A percentile compares a stretch with the other conserved stretches of the same genome.
Evolutionary conservation across 2,888 invertebrate species (phyloP).

Genomic region (Salpingus planirostris): DNA sequence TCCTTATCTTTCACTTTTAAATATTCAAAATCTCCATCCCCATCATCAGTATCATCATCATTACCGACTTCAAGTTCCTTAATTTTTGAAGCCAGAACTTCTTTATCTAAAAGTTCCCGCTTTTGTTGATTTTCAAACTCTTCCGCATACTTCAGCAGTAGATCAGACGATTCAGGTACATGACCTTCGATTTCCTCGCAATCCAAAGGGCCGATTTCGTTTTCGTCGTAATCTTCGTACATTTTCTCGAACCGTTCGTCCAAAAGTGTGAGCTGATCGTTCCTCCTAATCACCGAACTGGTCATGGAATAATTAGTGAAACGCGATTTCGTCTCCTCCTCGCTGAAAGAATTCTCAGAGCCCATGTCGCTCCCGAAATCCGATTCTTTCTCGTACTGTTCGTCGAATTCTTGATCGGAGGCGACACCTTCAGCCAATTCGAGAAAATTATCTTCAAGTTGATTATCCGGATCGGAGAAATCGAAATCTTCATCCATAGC

Average conservation of each 20-base stretch:
- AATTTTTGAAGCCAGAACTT: constrained; percentile 27
- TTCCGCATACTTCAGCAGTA: constrained; percentile 62
- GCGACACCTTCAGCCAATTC: constrained; percentile 62
- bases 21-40: constrained; percentile 51
- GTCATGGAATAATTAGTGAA: constrained; percentile 93
- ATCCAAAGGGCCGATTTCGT: constrained; percentile 82
- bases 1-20: constrained; percentile 55
- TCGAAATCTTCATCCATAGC: constrained; percentile 91
- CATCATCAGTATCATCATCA: constrained; percentile 30
- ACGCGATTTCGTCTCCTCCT: constrained; percentile 75
- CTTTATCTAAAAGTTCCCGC: constrained; percentile 49
- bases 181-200: constrained; percentile 82
- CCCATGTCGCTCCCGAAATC: constrained; percentile 35
- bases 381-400: constrained; percentile 29
- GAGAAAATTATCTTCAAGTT: constrained; percentile 89
- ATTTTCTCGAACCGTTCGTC: constrained; percentile 86
- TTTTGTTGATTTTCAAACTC: constrained; percentile 58
- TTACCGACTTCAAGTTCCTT: constrained; percentile 21
- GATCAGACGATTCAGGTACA: constrained; percentile 57
- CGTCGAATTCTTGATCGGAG: constrained; percentile 41
- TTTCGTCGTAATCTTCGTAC: constrained; percentile 79
- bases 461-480: constrained; percentile 71
- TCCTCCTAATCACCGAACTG: constrained; percentile 80
- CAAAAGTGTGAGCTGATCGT: constrained; percentile 69
- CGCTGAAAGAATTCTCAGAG: constrained; percentile 42